Conservation (phyloP, 1,140 invertebrate species). For the Capitella teleta region DNA sequence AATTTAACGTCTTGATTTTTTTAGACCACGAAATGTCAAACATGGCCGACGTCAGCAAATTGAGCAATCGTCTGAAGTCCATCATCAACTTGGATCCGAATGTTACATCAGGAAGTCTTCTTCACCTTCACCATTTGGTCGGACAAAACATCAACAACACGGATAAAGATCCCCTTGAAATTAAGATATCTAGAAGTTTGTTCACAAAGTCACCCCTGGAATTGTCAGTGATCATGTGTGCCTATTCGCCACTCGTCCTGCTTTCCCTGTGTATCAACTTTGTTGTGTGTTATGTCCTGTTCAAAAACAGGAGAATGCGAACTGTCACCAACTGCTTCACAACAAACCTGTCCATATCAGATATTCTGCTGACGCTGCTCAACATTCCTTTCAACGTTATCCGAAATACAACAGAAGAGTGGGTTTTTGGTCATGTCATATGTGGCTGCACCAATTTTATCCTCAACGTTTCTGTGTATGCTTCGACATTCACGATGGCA, state of each 20-base stretch:
- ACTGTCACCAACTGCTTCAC: slow-evolving; percentile 97
- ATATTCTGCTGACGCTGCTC: slow-evolving; percentile 70
- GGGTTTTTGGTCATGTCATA: slow-evolving; percentile 43
- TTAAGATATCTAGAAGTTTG: no score
- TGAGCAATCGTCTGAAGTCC: no score
- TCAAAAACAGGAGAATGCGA: slow-evolving; percentile 82
- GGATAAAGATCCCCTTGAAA: no score
- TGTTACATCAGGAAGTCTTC: no score
- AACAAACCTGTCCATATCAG: slow-evolving; percentile 87
- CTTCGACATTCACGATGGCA: slow-evolving; percentile 47
- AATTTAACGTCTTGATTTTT: no score
- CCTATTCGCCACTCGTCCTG: slow-evolving; percentile 37
- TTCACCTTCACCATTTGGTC: no score
- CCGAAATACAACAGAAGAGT: slow-evolving; percentile 28
- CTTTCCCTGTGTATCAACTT: slow-evolving; percentile 62
- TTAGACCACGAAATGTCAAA: no score
- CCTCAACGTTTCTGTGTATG: slow-evolving; percentile 45
- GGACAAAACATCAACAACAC: no score
- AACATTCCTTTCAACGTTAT: slow-evolving; percentile 29
- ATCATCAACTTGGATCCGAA: no score
- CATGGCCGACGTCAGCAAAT: no score
- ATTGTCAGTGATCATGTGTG: no score
- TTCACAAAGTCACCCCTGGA: no score
- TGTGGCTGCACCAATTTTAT: slow-evolving; percentile 46
- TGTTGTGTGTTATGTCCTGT: slow-evolving; percentile 72